Evolutionary conservation across 2,113 vertebrate genomes (phyloP), one percentile per base, ranked within the genome.

Genomic region (Silurus glanis): DNA sequence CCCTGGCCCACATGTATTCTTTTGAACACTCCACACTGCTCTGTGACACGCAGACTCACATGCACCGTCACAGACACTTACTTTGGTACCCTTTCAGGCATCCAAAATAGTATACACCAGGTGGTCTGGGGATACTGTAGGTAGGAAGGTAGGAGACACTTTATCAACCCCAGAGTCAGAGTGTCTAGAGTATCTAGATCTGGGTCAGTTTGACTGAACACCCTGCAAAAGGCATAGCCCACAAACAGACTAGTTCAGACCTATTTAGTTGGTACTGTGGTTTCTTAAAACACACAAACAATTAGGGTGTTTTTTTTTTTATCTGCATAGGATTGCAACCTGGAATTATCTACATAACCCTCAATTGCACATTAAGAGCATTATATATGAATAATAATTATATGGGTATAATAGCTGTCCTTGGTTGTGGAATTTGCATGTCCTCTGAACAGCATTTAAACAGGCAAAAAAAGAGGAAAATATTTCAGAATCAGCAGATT

Each of bases 1-100:
- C 66, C 85, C 51, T 83, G 87, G 85, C 89, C 85, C 88, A 91
- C 85, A 89, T 89, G 83, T 45, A 85, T 37, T 85, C 88, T 86
- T 86, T 86, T 83, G 85, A 64, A 85, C 86, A 84, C 76, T 87
- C 71, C 55, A 83, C 80, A 64, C 80, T 55, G 61, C 80, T 89
- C 64, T 86, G 25, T 78, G 59, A 25, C 69, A 56, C 78, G 69
- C 84, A 79, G 76, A 76, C 81, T 58, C 58, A 10, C 62, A 83
- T 55, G 16, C 71, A 83, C 71, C 49, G 19, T 78, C 56, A 53
- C 74, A 90, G 62, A 49, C 86, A 86, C 84, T 87, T 21, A 87
- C 85, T 78, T 56, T 51, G 71, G 51, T 82, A 61, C 53, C 58
- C 74, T 86, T 79, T 53, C 74, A 66, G 7, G 23, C 51, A 76